phyloP scores from a whole-genome alignment of 2,888 invertebrate genomes.

The Helicoverpa assulta region DNA sequence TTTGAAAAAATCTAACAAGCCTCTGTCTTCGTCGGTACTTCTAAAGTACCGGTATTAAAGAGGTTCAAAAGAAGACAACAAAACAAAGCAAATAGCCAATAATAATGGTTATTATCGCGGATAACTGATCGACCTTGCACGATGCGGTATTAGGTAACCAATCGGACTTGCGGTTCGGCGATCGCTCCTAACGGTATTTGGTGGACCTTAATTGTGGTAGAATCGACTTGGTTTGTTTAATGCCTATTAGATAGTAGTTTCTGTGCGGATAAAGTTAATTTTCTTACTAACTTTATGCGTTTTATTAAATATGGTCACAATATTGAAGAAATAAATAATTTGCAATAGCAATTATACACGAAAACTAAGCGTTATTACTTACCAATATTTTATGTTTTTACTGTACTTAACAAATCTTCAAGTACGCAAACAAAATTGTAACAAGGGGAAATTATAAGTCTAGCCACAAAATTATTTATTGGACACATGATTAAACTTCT shows the following conservation, averaged over 20 bases:
- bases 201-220: conserved; percentile 40
- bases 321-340: no score
- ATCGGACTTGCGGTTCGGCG: conserved; percentile 79
- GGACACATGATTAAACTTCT: no score
- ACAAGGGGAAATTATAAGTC: no score
- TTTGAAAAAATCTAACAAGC: conserved; percentile 40
- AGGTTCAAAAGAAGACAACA: conserved; percentile 59
- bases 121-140: conserved; percentile 74
- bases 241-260: conserved; percentile 51
- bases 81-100: conserved; percentile 61
- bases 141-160: conserved; percentile 80
- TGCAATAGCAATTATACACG: no score
- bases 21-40: conserved; percentile 19
- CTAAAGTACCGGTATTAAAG: conserved; percentile 53
- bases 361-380: no score
- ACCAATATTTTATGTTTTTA: no score
- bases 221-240: conserved; percentile 4
- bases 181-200: conserved; percentile 80
- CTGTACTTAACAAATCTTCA: no score
- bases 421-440: neutral
- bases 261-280: conserved; percentile 9
- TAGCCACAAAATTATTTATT: no score
- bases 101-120: conserved; percentile 63
- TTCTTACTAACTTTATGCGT: neutral
- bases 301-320: no score